Evolutionary conservation across 2,888 invertebrate species (phyloP).

Genomic region (Onchidella celtica): DNA sequence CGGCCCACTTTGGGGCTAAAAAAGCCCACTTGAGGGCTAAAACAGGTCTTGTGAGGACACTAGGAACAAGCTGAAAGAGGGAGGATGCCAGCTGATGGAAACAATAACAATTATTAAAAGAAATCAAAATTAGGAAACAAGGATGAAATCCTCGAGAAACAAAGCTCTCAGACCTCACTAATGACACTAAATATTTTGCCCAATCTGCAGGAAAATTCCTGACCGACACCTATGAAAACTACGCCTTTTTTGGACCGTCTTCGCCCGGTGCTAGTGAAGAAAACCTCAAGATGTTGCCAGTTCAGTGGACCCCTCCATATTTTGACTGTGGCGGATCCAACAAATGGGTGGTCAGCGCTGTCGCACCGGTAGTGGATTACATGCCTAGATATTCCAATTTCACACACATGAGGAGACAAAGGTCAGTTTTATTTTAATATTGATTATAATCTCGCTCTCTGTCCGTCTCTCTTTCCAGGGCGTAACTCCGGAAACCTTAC

Average conservation of each 20-base stretch:
- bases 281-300: conserved; percentile 85
- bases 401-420: conserved; percentile 70
- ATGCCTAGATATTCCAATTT: conserved; percentile 84
- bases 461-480: conserved; percentile 3
- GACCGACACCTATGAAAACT: conserved; percentile 59
- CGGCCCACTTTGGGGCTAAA: too few relatives aligned
- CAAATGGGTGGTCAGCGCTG: conserved; percentile 96
- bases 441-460: conserved; percentile 8
- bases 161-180: too few relatives aligned
- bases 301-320: conserved; percentile 95
- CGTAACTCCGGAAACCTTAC: too few relatives aligned
- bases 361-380: conserved; percentile 96
- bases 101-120: too few relatives aligned
- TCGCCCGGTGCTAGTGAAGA: conserved; percentile 64
- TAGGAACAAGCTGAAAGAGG: too few relatives aligned
- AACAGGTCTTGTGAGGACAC: too few relatives aligned
- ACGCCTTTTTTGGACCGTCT: conserved; percentile 74
- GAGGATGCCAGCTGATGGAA: too few relatives aligned
- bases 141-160: too few relatives aligned
- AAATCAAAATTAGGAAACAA: too few relatives aligned
- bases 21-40: too few relatives aligned
- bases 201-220: conserved; percentile 58
- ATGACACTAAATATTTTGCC: too few relatives aligned
- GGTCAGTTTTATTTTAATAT: conserved; percentile 53
- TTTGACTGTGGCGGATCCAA: conserved; percentile 97